Conservation (phyloP, 2,797 vertebrate species). For the Atherinosoma microstoma region DNA sequence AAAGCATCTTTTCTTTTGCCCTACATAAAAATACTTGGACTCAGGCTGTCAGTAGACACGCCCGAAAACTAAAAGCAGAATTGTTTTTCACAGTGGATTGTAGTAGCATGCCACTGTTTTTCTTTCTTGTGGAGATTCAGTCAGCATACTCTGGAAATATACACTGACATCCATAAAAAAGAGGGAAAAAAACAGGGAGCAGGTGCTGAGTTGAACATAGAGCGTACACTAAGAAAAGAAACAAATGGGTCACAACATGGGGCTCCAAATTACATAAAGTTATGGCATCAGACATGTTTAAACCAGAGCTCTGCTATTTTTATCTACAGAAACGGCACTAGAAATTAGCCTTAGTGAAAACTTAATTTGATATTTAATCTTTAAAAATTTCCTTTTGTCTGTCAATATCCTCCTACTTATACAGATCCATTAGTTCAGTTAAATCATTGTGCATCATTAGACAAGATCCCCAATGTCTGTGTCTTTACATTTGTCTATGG, state of each 20-base stretch:
- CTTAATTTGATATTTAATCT: too few species aligned
- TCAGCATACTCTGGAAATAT: neutral
- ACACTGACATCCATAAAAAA: neutral
- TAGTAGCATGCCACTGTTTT: neutral
- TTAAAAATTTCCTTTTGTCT: too few species aligned
- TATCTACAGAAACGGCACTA: neutral
- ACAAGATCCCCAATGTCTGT: neutral
- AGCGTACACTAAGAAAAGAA: neutral
- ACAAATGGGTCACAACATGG: neutral
- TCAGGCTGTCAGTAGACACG: neutral
- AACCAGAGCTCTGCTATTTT: neutral
- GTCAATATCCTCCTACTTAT: too few species aligned
- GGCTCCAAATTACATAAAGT: conserved; percentile 6
- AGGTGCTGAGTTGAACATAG: neutral
- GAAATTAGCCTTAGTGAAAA: too few species aligned
- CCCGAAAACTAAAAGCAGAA: neutral
- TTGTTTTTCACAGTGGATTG: conserved; percentile 7
- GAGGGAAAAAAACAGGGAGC: neutral
- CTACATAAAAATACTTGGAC: neutral
- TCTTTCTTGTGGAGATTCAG: neutral
- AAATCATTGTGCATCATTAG: too few species aligned
- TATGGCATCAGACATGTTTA: neutral
- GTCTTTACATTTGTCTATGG: neutral
- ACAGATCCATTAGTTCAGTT: too few species aligned
- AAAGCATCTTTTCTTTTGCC: neutral